Evolutionary conservation across 2,888 invertebrate genomes (phyloP).

Genomic region (Tanypteryx hageni): DNA sequence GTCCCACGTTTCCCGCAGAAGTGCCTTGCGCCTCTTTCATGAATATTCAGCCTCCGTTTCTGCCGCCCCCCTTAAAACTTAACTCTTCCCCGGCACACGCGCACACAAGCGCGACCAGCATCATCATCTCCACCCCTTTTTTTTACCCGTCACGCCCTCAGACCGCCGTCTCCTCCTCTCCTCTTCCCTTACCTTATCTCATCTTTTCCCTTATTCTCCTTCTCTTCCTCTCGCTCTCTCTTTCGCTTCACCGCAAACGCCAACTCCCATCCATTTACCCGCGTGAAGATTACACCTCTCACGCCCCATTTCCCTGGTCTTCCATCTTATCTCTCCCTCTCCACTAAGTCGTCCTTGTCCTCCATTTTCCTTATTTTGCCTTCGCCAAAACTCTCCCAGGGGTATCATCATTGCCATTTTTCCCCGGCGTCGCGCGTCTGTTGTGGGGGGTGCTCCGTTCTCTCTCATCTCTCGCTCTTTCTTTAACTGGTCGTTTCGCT

Average conservation of each 20-base stretch:
- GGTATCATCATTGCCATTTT: too few relatives aligned
- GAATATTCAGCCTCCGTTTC: slow-evolving; percentile 36
- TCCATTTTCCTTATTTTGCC: too few relatives aligned
- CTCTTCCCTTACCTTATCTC: neutral
- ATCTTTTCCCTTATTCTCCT: neutral
- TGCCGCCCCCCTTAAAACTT: neutral
- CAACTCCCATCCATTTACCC: too few relatives aligned
- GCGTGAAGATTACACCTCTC: too few relatives aligned
- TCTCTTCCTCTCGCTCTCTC: slow-evolving; percentile 13
- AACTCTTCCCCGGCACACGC: neutral
- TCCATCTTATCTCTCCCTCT: too few relatives aligned
- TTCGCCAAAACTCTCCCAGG: too few relatives aligned
- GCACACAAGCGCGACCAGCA: neutral
- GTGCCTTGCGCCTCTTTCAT: slow-evolving; percentile 27
- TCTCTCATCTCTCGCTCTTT: too few relatives aligned
- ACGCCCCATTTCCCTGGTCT: too few relatives aligned
- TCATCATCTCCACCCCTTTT: neutral
- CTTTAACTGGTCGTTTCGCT: too few relatives aligned
- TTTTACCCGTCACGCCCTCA: slow-evolving; percentile 24
- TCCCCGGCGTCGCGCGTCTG: too few relatives aligned
- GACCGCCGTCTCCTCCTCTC: neutral
- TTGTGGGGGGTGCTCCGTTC: too few relatives aligned
- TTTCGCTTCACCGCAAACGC: neutral
- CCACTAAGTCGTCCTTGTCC: too few relatives aligned
- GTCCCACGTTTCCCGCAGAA: neutral